Evolutionary conservation across 30 jellyfish, hydroid and myxozoan genomes (phyloP).

Genomic region (Rhopilema esculentum): DNA sequence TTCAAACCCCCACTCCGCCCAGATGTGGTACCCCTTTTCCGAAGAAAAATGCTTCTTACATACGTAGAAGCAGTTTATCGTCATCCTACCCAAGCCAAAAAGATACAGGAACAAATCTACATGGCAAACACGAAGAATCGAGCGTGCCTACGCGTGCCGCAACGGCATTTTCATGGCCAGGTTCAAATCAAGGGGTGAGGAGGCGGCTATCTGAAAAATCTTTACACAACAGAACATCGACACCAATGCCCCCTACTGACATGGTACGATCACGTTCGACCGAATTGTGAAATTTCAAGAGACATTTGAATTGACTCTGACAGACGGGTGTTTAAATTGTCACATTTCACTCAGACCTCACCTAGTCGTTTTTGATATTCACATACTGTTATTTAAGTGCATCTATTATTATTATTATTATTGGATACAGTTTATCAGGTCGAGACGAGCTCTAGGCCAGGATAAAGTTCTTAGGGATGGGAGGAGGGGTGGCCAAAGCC

Average conservation of each 20-base stretch:
- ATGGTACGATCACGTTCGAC: constrained; percentile 11
- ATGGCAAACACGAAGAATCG: too few relatives aligned
- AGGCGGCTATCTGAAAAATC: neutral
- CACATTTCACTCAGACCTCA: too few relatives aligned
- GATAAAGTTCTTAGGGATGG: too few relatives aligned
- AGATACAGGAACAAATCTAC: neutral
- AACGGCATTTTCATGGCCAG: constrained; percentile 64
- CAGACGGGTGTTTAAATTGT: too few relatives aligned
- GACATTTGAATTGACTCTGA: too few relatives aligned
- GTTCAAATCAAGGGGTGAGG: constrained; percentile 1
- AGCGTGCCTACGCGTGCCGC: neutral
- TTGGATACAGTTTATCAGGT: too few relatives aligned
- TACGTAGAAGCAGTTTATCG: neutral
- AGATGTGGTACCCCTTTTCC: constrained; percentile 1
- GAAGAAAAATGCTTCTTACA: neutral
- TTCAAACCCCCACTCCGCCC: neutral
- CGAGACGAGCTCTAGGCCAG: too few relatives aligned
- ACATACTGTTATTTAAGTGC: too few relatives aligned
- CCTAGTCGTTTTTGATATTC: too few relatives aligned
- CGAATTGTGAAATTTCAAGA: neutral
- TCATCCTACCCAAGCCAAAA: neutral
- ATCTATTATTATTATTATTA: too few relatives aligned
- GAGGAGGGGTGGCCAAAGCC: too few relatives aligned
- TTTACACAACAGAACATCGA: neutral
- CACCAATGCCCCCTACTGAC: constrained; percentile 38